A percentile compares a stretch with the other conserved stretches of the same genome.
Evolutionary conservation across 2,888 invertebrate genomes (phyloP).

Genomic region (Machimus atricapillus): DNA sequence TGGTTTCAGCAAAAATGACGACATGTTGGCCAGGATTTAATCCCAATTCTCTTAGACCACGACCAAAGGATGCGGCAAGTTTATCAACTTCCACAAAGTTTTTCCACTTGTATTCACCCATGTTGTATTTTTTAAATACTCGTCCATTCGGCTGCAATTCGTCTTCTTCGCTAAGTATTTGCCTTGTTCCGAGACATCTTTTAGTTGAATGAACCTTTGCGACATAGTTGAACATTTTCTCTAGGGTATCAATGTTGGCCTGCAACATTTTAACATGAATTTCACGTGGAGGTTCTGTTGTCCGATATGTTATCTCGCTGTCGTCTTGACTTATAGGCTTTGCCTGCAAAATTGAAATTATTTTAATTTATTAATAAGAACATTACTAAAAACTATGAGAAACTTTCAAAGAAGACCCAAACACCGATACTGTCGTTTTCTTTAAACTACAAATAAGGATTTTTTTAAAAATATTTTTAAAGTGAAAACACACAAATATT

Average conservation of each 20-base stretch:
- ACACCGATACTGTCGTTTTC: not conserved
- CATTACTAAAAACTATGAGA: not conserved
- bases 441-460: not conserved
- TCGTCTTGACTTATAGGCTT: constrained; percentile 72
- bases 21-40: constrained; percentile 76
- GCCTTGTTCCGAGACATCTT: constrained; percentile 86
- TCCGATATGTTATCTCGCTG: constrained; percentile 75
- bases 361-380: not conserved
- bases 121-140: constrained; percentile 94
- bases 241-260: constrained; percentile 81
- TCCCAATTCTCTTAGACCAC: constrained; percentile 83
- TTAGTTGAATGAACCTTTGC: constrained; percentile 75
- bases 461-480: not conserved
- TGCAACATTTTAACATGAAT: constrained; percentile 77
- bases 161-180: constrained; percentile 91
- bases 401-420: not conserved
- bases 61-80: constrained; percentile 80
- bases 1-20: constrained; percentile 95
- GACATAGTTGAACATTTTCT: constrained; percentile 82
- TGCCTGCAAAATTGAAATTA: constrained; percentile 66
- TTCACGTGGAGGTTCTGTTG: constrained; percentile 72
- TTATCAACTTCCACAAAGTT: constrained; percentile 77
- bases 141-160: constrained; percentile 94
- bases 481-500: not conserved
- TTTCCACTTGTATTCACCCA: constrained; percentile 94